Evolutionary conservation across 1,140 invertebrate genomes (phyloP).

Genomic region (Xylocopa sonorina): DNA sequence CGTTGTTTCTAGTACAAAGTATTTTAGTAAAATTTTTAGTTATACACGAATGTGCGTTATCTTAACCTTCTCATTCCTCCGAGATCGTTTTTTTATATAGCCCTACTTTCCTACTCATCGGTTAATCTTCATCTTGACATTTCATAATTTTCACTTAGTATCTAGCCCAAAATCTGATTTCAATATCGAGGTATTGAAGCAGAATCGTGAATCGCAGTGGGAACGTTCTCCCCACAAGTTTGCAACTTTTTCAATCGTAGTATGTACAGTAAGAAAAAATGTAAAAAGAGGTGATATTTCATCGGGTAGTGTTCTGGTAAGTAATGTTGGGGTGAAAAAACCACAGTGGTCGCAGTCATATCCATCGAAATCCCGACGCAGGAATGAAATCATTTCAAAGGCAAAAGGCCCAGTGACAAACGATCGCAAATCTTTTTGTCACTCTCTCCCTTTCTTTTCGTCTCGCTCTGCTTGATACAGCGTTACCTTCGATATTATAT

Average conservation of each 20-base stretch:
- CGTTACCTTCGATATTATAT: neutral
- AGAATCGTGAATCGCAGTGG: too few relatives aligned
- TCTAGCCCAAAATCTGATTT: too few relatives aligned
- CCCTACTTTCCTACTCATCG: too few relatives aligned
- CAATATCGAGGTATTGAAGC: too few relatives aligned
- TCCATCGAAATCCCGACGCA: neutral
- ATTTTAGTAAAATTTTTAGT: too few relatives aligned
- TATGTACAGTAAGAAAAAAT: neutral
- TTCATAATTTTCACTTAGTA: too few relatives aligned
- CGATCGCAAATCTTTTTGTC: neutral
- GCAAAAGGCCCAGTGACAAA: conserved; percentile 13
- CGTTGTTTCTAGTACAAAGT: too few relatives aligned
- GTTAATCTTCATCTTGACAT: too few relatives aligned
- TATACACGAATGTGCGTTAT: too few relatives aligned
- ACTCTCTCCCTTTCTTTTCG: neutral
- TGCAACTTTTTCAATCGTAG: neutral
- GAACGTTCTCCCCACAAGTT: too few relatives aligned
- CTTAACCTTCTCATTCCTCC: too few relatives aligned
- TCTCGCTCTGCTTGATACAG: conserved; percentile 4
- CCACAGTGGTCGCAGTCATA: neutral
- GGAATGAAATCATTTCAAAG: conserved; percentile 18
- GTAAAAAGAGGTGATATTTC: conserved; percentile 9
- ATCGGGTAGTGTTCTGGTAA: neutral
- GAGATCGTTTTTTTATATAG: too few relatives aligned
- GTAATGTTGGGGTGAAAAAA: neutral